Base-by-base conservation (phyloP, 2,888 invertebrate genomes). In the Euplagia quadripunctaria region DNA sequence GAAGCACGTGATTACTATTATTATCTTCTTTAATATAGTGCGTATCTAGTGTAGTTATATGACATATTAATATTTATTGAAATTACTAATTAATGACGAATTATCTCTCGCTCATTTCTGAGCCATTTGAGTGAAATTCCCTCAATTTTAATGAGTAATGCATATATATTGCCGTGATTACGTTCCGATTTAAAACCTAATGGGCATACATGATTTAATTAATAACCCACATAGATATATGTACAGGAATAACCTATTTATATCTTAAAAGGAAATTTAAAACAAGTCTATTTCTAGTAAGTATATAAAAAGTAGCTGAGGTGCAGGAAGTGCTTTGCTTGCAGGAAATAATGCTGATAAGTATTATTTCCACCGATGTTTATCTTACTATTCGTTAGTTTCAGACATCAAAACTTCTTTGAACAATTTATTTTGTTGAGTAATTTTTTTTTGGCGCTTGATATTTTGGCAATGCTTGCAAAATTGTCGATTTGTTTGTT, bases 401-500 rank as follows among this genome's bases (percentile, higher is more conserved):
- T 66, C 51, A 55, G 42, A 20, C 69, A 78, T 81, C 82, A 83
- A 82, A 82, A 77, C 20, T 61, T 82, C 72, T 46, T 20, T 61
- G 17, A 77, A 80, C 77, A 78, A 77, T 82, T 78, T 82, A 76
- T 51, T 70, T 41, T 64, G 41, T 64, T 49, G 77, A 77, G 64
- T 70, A 73, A 61, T 80, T 79, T 83, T 79, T 83, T 85, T 85
- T 81, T 51, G 61, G 14, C 74, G 73, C 72, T 51, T 55, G 70
- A 82, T 77, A 66, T 70, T 77, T 88, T 87, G 88, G 87, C 88
- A 88, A 82, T 77, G 81, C 78, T 79, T 85, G 78, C 82, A 67
- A 80, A 84, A 83, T 85, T 79, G 81, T 83, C 81, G 82, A 82
- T 80, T 82, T 79, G 79, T 84, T 85, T 86, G 84, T 88, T 87